phyloP scores from a whole-genome alignment of 2,113 vertebrate species.

The Lampris megalopsis region DNA sequence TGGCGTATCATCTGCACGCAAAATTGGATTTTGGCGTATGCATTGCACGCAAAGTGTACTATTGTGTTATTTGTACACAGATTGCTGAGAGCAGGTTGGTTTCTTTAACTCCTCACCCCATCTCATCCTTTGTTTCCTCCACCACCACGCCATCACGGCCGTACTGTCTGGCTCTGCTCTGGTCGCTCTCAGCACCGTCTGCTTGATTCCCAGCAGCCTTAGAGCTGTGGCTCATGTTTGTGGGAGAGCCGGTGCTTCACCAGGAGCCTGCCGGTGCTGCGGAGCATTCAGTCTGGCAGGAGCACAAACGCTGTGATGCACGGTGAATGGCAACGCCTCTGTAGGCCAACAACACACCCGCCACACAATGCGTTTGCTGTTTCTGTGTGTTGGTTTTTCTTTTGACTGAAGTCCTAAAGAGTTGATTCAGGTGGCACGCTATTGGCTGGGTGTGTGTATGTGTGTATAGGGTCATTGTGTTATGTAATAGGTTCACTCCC shows the following conservation, averaged over 20 bases:
- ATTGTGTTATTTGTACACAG: no score
- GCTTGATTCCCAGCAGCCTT: constrained; percentile 34
- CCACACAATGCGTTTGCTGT: background rate
- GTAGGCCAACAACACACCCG: background rate
- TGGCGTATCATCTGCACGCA: no score
- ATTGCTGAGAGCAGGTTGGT: no score
- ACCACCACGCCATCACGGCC: constrained; percentile 43
- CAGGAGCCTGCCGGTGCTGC: constrained; percentile 44
- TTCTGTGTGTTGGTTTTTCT: constrained; percentile 10
- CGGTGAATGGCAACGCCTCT: constrained; percentile 23
- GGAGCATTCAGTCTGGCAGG: constrained; percentile 26
- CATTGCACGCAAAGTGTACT: no score
- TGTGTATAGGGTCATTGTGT: constrained; percentile 23
- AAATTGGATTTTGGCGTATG: no score
- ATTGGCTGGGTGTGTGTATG: constrained; percentile 38
- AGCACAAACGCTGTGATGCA: constrained; percentile 46
- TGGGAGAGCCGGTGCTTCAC: constrained; percentile 27
- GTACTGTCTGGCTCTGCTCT: constrained; percentile 22
- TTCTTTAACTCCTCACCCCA: background rate
- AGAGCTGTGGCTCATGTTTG: constrained; percentile 43
- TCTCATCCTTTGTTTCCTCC: constrained; percentile 41
- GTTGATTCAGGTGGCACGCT: constrained; percentile 29
- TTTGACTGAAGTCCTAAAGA: constrained; percentile 7
- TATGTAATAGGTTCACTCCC: constrained; percentile 59
- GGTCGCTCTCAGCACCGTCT: constrained; percentile 20